A percentile compares a stretch with the other conserved stretches of the same genome.
Conservation (phyloP, 30 jellyfish, hydroid and myxozoan species). For the Sanderia malayensis region DNA sequence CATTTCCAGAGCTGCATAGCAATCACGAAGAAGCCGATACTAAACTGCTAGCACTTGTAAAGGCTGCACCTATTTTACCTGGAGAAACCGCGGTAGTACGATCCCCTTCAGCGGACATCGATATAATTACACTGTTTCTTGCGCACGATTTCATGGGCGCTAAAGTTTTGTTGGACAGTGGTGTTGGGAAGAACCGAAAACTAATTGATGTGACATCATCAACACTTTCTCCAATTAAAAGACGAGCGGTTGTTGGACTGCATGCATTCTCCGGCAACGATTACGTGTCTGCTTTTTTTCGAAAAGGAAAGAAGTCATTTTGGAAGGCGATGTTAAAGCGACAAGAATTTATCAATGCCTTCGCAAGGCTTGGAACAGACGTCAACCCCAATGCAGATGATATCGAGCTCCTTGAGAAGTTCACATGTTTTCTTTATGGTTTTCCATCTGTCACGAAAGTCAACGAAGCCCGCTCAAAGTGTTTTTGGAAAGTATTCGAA, state of each 20-base stretch:
- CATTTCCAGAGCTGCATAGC: background rate
- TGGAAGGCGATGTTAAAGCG: slow-evolving; percentile 17
- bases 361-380: slow-evolving; percentile 18
- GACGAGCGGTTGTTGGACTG: slow-evolving; percentile 42
- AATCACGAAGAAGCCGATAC: slow-evolving; percentile 42
- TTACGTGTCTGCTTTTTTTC: slow-evolving; percentile 29
- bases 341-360: slow-evolving; percentile 24
- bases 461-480: slow-evolving; percentile 20
- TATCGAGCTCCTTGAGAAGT: slow-evolving; percentile 16
- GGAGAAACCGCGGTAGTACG: slow-evolving; percentile 34
- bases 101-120: slow-evolving; percentile 44
- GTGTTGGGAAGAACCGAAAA: slow-evolving; percentile 26
- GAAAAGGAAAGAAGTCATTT: slow-evolving; percentile 33
- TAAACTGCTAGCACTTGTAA: slow-evolving; percentile 21
- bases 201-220: slow-evolving; percentile 32
- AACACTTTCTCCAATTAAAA: slow-evolving; percentile 21
- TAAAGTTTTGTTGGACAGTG: slow-evolving; percentile 23
- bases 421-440: slow-evolving; percentile 36
- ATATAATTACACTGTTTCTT: slow-evolving; percentile 5
- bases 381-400: slow-evolving; percentile 6
- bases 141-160: background rate
- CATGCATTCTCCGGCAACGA: slow-evolving; percentile 53
- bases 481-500: background rate
- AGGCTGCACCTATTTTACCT: slow-evolving; percentile 25
- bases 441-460: slow-evolving; percentile 16